Percentiles rank a stretch among this genome's conserved stretches.
Conservation (phyloP, 2,888 invertebrate species). For the Pyralis farinalis region DNA sequence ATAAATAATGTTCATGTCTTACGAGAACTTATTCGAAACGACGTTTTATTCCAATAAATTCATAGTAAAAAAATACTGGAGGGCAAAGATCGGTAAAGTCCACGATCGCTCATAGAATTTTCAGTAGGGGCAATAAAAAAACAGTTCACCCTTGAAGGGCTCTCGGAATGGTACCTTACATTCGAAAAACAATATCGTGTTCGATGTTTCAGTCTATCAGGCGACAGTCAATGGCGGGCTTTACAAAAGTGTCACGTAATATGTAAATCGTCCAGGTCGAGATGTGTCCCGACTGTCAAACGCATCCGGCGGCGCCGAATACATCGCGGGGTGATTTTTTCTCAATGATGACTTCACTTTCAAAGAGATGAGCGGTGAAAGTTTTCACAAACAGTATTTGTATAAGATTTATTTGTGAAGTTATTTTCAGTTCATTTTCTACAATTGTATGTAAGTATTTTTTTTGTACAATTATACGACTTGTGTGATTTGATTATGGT, state of each 20-base stretch:
- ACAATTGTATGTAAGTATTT: too few species aligned
- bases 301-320: slow-evolving; percentile 54
- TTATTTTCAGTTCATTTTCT: too few species aligned
- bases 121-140: slow-evolving; percentile 58
- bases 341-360: slow-evolving; percentile 62
- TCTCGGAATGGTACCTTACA: slow-evolving; percentile 46
- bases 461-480: too few species aligned
- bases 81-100: slow-evolving; percentile 29
- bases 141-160: slow-evolving; percentile 53
- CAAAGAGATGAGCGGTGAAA: slow-evolving; percentile 40
- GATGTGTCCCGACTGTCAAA: slow-evolving; percentile 77
- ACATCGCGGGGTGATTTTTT: slow-evolving; percentile 63
- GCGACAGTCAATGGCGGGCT: slow-evolving; percentile 69
- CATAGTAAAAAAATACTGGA: slow-evolving; percentile 24
- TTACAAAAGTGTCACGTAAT: slow-evolving; percentile 77
- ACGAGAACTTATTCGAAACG: slow-evolving; percentile 39
- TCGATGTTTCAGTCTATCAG: slow-evolving; percentile 73
- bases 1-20: slow-evolving; percentile 56
- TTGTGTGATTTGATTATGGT: too few species aligned
- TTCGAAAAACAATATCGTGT: slow-evolving; percentile 73
- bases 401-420: too few species aligned
- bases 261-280: slow-evolving; percentile 78
- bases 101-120: slow-evolving; percentile 55
- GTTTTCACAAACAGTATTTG: slow-evolving; percentile 32
- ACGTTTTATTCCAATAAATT: slow-evolving; percentile 29